phyloP scores from a whole-genome alignment of 2,888 invertebrate species.

The Venustoraphidia nigricollis region DNA sequence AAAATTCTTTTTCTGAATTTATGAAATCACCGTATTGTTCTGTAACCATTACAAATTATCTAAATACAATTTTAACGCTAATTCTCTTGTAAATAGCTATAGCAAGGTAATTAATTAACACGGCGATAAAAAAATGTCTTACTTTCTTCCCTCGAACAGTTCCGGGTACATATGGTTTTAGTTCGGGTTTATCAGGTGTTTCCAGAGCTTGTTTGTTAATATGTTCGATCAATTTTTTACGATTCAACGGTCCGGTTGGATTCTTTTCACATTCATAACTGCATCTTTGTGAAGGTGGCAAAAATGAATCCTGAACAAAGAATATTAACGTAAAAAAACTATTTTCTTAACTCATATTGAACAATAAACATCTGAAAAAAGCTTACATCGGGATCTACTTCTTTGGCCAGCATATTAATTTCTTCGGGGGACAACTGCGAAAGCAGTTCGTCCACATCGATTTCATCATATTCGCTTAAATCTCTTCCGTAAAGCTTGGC shows the following conservation, averaged over 20 bases:
- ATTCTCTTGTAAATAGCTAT: slow-evolving; percentile 3
- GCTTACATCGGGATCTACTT: slow-evolving; percentile 99
- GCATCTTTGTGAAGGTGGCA: slow-evolving; percentile 91
- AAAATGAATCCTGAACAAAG: slow-evolving; percentile 74
- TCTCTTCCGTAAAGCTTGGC: slow-evolving; percentile 83
- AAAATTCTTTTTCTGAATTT: not conserved
- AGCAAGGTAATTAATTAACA: not conserved
- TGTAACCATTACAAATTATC: too few species aligned
- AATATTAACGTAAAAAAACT: not conserved
- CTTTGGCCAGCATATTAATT: slow-evolving; percentile 91
- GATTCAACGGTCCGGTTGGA: slow-evolving; percentile 89
- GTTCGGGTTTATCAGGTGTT: slow-evolving; percentile 93
- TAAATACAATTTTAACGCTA: not conserved
- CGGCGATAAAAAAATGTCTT: slow-evolving; percentile 13
- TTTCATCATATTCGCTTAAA: slow-evolving; percentile 79
- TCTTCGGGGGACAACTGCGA: slow-evolving; percentile 89
- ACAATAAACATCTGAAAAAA: slow-evolving; percentile 9
- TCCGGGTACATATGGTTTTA: slow-evolving; percentile 85
- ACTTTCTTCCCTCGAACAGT: slow-evolving; percentile 84
- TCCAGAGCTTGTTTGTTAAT: slow-evolving; percentile 97
- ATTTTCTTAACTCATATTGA: not conserved
- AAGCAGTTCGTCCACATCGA: slow-evolving; percentile 90
- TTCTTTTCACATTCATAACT: slow-evolving; percentile 92
- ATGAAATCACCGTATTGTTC: too few species aligned
- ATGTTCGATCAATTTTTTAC: slow-evolving; percentile 89